Conservation (phyloP, 2,113 vertebrate species). For the Heterocephalus glaber region DNA sequence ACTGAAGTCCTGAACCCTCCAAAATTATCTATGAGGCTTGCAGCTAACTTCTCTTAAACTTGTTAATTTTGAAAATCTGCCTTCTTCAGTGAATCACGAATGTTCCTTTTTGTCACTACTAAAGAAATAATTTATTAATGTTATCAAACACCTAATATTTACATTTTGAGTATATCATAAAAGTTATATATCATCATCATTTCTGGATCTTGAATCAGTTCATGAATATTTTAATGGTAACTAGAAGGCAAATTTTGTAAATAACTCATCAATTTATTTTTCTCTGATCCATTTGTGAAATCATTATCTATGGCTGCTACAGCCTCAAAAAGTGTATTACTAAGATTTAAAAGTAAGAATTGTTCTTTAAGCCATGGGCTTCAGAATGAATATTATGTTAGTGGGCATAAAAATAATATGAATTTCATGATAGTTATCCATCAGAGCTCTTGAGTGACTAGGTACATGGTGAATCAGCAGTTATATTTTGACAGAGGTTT, state of each 20-base stretch:
- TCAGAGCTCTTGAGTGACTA: background rate
- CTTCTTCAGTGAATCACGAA: background rate
- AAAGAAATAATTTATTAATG: background rate
- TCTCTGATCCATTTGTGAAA: background rate
- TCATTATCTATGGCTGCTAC: background rate
- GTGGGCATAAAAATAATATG: background rate
- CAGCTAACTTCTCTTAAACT: background rate
- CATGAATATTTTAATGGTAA: background rate
- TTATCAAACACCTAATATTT: background rate
- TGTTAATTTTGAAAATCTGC: background rate
- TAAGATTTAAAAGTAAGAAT: background rate
- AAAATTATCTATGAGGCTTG: background rate
- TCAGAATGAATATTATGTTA: background rate
- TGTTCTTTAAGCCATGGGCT: background rate
- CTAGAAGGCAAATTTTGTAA: background rate
- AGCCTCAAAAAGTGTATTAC: background rate
- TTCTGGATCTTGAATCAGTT: background rate
- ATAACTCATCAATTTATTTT: background rate
- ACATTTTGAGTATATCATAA: background rate
- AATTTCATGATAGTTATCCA: background rate
- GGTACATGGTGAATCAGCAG: background rate
- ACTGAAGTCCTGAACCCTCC: background rate
- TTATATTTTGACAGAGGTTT: background rate
- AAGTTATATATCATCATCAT: background rate
- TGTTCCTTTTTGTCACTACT: background rate